These are phyloP conservation scores for Meiosimyza platycephala DNA, from an alignment of 2,888 invertebrate species.

Conservation along the genomic window DNA sequence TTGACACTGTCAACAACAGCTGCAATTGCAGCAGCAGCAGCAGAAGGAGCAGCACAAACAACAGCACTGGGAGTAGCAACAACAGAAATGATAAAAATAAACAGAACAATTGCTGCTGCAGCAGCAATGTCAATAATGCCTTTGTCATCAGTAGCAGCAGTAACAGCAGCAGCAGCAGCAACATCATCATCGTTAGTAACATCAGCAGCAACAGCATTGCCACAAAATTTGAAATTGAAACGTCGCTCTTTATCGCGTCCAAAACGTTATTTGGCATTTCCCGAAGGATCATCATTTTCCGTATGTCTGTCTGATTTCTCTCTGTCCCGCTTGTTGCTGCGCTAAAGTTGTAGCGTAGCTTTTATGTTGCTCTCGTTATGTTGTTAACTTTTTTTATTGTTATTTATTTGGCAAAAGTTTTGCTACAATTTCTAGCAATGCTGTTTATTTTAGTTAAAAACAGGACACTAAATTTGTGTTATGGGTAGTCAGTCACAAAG, in stretches of 20 bases:
- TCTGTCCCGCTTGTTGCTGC: constrained; percentile 30
- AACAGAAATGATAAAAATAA: constrained; percentile 1
- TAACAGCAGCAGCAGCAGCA: background rate
- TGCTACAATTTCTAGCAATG: too few species aligned
- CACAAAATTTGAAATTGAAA: constrained; percentile 37
- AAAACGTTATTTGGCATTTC: constrained; percentile 69
- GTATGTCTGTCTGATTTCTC: constrained; percentile 60
- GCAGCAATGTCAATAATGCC: constrained; percentile 19
- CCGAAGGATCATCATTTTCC: constrained; percentile 71
- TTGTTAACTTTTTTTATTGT: too few species aligned
- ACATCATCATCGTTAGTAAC: constrained; percentile 1
- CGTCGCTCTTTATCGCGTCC: constrained; percentile 52
- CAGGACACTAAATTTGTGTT: too few species aligned
- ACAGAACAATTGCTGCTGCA: constrained; percentile 5
- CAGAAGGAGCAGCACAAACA: constrained; percentile 20
- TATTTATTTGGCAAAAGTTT: too few species aligned
- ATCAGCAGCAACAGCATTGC: constrained; percentile 22
- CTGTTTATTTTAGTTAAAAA: too few species aligned
- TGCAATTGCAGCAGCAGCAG: constrained; percentile 2
- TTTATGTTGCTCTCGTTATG: background rate
- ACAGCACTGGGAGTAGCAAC: constrained; percentile 10
- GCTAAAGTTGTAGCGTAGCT: too few species aligned
- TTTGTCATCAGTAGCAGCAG: constrained; percentile 21
- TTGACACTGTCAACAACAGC: constrained; percentile 13
- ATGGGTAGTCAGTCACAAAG: too few species aligned